phyloP scores from a whole-genome alignment of 2,797 vertebrate genomes.

The Phrynocephalus guinanensis region DNA sequence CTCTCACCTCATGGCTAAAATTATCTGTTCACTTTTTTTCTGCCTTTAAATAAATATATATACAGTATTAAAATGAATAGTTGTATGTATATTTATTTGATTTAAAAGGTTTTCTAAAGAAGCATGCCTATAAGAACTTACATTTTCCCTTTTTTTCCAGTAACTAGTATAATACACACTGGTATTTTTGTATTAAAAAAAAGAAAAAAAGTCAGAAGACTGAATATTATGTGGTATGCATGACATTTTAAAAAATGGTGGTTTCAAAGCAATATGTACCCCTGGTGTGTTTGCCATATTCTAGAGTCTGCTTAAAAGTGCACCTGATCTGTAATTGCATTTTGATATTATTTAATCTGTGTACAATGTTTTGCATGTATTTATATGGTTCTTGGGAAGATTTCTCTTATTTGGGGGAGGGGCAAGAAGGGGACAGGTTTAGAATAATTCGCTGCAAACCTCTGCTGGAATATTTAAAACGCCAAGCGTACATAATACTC shows the following conservation, averaged over 20 bases:
- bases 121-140: slow-evolving; percentile 69
- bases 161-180: slow-evolving; percentile 91
- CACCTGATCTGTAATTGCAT: slow-evolving; percentile 79
- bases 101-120: slow-evolving; percentile 66
- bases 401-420: slow-evolving; percentile 17
- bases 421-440: slow-evolving; percentile 12
- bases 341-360: slow-evolving; percentile 81
- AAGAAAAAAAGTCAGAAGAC: slow-evolving; percentile 72
- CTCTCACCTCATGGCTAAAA: slow-evolving; percentile 61
- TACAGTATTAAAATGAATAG: slow-evolving; percentile 64
- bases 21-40: slow-evolving; percentile 66
- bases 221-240: slow-evolving; percentile 92
- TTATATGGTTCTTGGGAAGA: slow-evolving; percentile 77
- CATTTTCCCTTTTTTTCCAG: slow-evolving; percentile 65
- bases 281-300: slow-evolving; percentile 82
- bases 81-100: slow-evolving; percentile 71
- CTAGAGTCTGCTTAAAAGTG: slow-evolving; percentile 74
- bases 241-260: slow-evolving; percentile 88
- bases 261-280: slow-evolving; percentile 90
- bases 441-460: slow-evolving; percentile 68
- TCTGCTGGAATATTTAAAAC: slow-evolving; percentile 60
- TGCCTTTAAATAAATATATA: slow-evolving; percentile 71
- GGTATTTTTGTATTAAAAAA: slow-evolving; percentile 94
- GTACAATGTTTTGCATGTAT: slow-evolving; percentile 84
- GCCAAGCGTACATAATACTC: slow-evolving; percentile 47